Evolutionary conservation across 2,113 vertebrate species (phyloP), one percentile per base, ranked within the genome.

Genomic region (Gadus chalcogrammus): DNA sequence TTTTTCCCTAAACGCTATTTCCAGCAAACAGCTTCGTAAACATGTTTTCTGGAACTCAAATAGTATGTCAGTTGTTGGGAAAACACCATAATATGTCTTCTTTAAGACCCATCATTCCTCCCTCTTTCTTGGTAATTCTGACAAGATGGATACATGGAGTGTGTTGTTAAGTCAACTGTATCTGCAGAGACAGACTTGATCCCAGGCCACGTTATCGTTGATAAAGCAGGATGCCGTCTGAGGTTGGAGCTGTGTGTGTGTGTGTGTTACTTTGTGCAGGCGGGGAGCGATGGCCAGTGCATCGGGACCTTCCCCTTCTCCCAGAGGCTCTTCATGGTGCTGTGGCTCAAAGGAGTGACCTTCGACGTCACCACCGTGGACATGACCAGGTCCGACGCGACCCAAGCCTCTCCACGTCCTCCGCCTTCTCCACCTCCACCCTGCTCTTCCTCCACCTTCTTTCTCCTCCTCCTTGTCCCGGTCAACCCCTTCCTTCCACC

Each of bases 291-390:
- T 88, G 95, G 95, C 15, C 94, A 94, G 87, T 94, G 93, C 84
- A 96, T 96, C 56, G 95, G 95, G 16, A 97, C 96, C 90, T 97
- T 95, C 79, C 95, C 95, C 5, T 97, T 97, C 87, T 97, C 95
- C 61, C 95, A 97, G 87, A 91, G 95, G 24, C 92, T 96, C 56
- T 97, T 97, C 86, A 96, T 96, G 95, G 94, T 96, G 60, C 90
- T 97, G 71, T 97, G 95, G 95, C 89, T 97, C 68, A 97, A 97
- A 75, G 94, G 94, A 70, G 94, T 95, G 64, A 94, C 93, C 16
- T 97, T 97, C 69, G 95, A 96, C 1, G 95, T 97, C 11, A 97
- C 95, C 82, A 97, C 95, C 0, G 94, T 97, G 65, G 95, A 97
- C 75, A 95, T 95, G 92, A 97, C 93, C 83, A 95, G 93, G 95